A percentile compares a stretch with the other conserved stretches of the same genome.
phyloP scores from a whole-genome alignment of 1,140 invertebrate genomes.

The Maniola jurtina region DNA sequence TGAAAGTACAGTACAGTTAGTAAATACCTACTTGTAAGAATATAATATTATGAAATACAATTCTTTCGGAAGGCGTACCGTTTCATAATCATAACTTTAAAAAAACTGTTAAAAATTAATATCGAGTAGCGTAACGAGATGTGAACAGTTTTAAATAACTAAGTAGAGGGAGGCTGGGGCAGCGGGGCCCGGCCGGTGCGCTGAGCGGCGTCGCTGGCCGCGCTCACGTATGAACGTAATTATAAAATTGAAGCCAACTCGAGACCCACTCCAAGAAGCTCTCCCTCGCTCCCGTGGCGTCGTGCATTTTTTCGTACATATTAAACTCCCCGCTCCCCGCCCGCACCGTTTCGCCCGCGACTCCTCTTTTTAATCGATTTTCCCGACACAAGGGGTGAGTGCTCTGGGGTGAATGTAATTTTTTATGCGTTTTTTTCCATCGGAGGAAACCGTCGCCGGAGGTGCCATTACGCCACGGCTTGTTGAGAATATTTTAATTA shows the following conservation, averaged over 20 bases:
- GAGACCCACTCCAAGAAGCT: slow-evolving; percentile 52
- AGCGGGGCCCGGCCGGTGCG: slow-evolving; percentile 3
- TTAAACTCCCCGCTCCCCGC: slow-evolving; percentile 66
- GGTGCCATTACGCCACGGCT: slow-evolving; percentile 79
- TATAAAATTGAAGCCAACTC: slow-evolving; percentile 77
- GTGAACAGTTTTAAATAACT: slow-evolving; percentile 23
- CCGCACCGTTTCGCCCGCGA: slow-evolving; percentile 57
- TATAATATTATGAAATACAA: not conserved
- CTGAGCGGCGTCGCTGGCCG: slow-evolving; percentile 35
- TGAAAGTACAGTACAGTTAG: not conserved
- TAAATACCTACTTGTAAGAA: not conserved
- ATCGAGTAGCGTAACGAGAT: slow-evolving; percentile 1
- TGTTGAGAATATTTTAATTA: slow-evolving; percentile 81
- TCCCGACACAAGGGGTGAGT: slow-evolving; percentile 77
- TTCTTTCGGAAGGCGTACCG: not conserved
- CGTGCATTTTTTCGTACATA: slow-evolving; percentile 79
- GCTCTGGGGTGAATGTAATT: slow-evolving; percentile 80
- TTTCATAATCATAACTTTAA: not conserved
- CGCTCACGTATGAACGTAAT: slow-evolving; percentile 78
- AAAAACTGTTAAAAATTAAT: not conserved
- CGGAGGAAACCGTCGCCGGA: slow-evolving; percentile 70
- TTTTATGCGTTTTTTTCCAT: slow-evolving; percentile 79
- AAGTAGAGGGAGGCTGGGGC: slow-evolving; percentile 29
- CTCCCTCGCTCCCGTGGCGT: slow-evolving; percentile 70
- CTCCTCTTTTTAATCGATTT: slow-evolving; percentile 79